A percentile compares a stretch with the other conserved stretches of the same genome.
Conservation (phyloP, 1,140 invertebrate species). For the Penaeus vannamei region DNA sequence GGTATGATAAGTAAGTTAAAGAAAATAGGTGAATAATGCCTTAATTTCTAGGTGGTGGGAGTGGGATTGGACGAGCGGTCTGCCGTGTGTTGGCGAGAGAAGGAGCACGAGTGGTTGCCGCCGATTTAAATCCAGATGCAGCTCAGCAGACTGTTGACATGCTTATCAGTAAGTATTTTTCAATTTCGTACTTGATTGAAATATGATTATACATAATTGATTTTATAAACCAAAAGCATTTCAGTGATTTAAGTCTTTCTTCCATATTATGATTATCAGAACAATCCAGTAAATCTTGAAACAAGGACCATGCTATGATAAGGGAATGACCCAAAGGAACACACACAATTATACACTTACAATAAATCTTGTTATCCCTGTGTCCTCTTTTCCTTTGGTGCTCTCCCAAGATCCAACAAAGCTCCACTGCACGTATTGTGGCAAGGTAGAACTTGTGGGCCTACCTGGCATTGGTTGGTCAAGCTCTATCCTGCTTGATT, state of each 20-base stretch:
- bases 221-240: background rate
- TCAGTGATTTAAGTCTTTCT: background rate
- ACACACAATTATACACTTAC: too few species aligned
- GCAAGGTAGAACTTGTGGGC: too few species aligned
- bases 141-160: conserved; percentile 48
- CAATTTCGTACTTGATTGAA: background rate
- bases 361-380: too few species aligned
- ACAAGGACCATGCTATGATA: background rate
- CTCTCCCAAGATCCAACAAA: too few species aligned
- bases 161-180: conserved; percentile 40
- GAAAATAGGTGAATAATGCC: background rate
- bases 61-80: conserved; percentile 88
- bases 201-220: too few species aligned
- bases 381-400: too few species aligned
- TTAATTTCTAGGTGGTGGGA: conserved; percentile 81
- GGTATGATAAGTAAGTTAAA: background rate
- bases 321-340: background rate
- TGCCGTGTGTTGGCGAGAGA: conserved; percentile 84
- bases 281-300: background rate
- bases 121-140: conserved; percentile 84
- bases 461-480: too few species aligned
- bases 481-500: too few species aligned
- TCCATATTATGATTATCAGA: background rate
- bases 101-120: conserved; percentile 87
- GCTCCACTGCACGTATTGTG: too few species aligned